These are phyloP conservation scores for Apostichopus leukothele DNA, from an alignment of 53 echinoderm and acorn worm species.

Conservation along the genomic window DNA sequence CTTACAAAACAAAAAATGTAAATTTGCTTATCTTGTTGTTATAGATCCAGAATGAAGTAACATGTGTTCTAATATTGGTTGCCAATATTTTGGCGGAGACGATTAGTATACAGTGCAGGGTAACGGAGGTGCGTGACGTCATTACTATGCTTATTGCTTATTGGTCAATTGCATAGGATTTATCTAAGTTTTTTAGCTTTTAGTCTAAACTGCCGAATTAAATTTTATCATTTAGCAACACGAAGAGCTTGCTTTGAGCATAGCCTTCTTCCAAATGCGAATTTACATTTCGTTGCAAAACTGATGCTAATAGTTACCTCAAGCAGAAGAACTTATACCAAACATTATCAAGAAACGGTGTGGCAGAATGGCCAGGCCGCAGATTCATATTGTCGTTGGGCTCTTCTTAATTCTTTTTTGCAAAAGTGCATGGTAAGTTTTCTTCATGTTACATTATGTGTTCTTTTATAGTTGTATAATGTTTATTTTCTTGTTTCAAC, in stretches of 20 bases:
- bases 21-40: neutral
- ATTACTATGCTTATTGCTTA: neutral
- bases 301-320: too few species aligned
- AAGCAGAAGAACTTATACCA: neutral
- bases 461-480: neutral
- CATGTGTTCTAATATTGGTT: slow-evolving; percentile 9
- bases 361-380: neutral
- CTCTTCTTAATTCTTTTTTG: neutral
- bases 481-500: too few species aligned
- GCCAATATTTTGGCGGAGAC: neutral
- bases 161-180: neutral
- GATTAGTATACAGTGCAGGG: neutral
- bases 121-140: neutral
- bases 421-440: neutral
- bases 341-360: neutral
- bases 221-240: too few species aligned
- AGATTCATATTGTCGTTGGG: neutral
- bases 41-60: neutral
- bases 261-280: too few species aligned
- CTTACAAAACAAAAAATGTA: neutral
- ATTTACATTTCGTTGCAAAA: too few species aligned
- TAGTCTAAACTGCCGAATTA: too few species aligned
- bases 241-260: too few species aligned
- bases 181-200: too few species aligned
- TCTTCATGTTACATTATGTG: neutral